A percentile compares a stretch with the other conserved stretches of the same genome.
Conservation (phyloP, 1,140 invertebrate species). For the Sinella curviseta region DNA sequence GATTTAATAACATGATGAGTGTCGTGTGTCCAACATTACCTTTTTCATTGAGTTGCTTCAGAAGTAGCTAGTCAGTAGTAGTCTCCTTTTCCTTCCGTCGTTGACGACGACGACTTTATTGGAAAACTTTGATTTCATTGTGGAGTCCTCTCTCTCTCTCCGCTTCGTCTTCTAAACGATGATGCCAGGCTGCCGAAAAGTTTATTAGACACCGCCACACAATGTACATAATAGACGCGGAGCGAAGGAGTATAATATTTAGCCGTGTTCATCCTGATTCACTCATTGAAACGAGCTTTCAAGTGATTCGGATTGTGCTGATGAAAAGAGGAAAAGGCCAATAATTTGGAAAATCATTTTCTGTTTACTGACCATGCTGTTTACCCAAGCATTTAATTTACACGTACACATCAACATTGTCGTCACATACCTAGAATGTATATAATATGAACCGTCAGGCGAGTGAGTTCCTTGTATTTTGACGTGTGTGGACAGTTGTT, state of each 20-base stretch:
- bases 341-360: conserved; percentile 16
- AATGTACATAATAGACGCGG: not conserved
- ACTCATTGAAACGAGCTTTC: not conserved
- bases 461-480: not conserved
- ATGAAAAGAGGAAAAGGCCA: conserved; percentile 26
- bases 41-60: conserved; percentile 10
- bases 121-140: conserved; percentile 19
- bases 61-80: too few species aligned
- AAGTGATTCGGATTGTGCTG: not conserved
- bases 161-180: too few species aligned
- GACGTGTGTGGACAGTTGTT: too few species aligned
- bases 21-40: conserved; percentile 47
- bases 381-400: conserved; percentile 18
- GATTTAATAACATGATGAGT: conserved; percentile 49
- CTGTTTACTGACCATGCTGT: not conserved
- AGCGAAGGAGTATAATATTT: too few species aligned
- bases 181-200: too few species aligned
- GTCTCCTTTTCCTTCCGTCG: not conserved
- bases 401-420: not conserved
- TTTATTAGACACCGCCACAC: not conserved
- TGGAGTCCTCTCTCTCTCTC: not conserved
- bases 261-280: not conserved
- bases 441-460: too few species aligned
- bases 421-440: too few species aligned
- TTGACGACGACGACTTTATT: conserved; percentile 8